phyloP scores from a whole-genome alignment of 2,797 vertebrate genomes.

The Phylloscopus collybita region DNA sequence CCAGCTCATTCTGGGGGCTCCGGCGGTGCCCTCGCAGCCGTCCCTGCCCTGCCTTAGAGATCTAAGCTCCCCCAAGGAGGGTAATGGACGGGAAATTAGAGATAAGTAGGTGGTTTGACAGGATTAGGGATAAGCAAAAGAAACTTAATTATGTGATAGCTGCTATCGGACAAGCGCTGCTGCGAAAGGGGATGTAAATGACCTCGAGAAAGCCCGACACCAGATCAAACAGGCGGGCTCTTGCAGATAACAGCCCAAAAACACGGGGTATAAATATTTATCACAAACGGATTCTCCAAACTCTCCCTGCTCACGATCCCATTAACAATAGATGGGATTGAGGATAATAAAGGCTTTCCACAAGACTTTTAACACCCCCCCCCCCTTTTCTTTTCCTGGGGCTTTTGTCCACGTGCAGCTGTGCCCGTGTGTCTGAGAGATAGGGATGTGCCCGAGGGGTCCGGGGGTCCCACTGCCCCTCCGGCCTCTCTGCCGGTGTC shows the following conservation, averaged over 20 bases:
- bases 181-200: conserved; percentile 66
- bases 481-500: background rate
- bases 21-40: background rate
- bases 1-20: background rate
- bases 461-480: background rate
- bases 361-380: background rate
- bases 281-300: conserved; percentile 48
- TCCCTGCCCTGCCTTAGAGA: background rate
- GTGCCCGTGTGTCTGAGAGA: background rate
- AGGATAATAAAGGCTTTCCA: conserved; percentile 32
- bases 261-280: conserved; percentile 71
- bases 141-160: conserved; percentile 73
- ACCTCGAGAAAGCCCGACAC: conserved; percentile 58
- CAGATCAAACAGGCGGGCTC: conserved; percentile 64
- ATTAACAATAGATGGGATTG: conserved; percentile 53
- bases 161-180: conserved; percentile 60
- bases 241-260: conserved; percentile 62
- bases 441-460: background rate
- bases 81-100: conserved; percentile 75
- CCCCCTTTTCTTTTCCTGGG: background rate
- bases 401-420: too few relatives aligned
- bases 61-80: conserved; percentile 38
- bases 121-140: conserved; percentile 73
- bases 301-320: background rate
- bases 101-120: conserved; percentile 74